Evolutionary conservation across 2,113 vertebrate genomes (phyloP).

Genomic region (Prionailurus viverrinus): DNA sequence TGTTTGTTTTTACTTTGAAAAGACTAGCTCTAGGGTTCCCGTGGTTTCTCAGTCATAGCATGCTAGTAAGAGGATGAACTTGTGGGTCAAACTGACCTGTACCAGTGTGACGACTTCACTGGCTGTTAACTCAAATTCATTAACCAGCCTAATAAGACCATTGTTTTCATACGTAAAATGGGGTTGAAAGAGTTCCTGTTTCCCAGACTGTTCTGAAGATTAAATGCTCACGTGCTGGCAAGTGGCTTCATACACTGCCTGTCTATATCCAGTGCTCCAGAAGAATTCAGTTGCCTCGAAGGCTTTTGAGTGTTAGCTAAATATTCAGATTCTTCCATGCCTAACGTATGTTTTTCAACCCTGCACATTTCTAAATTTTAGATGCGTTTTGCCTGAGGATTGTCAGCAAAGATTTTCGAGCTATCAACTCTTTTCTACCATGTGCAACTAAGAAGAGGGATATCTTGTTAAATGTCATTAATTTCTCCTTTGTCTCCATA

Average conservation of each 20-base stretch:
- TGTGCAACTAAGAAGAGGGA: background rate
- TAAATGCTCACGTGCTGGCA: background rate
- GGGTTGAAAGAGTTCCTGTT: background rate
- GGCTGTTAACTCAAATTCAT: background rate
- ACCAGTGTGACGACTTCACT: background rate
- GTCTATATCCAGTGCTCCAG: background rate
- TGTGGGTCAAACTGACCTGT: background rate
- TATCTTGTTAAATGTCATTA: background rate
- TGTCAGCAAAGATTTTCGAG: background rate
- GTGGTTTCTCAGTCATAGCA: background rate
- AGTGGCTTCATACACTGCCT: background rate
- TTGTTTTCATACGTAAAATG: background rate
- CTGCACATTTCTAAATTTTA: background rate
- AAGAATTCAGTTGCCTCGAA: background rate
- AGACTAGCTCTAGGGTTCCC: background rate
- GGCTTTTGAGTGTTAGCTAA: background rate
- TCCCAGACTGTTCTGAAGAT: background rate
- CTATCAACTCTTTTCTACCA: background rate
- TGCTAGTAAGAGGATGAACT: background rate
- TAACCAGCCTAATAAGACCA: background rate
- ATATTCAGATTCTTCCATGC: background rate
- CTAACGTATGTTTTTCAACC: background rate
- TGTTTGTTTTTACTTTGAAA: background rate
- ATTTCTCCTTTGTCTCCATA: background rate
- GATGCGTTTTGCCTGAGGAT: background rate